Percentiles rank a stretch among this genome's conserved stretches.
Evolutionary conservation across 2,888 invertebrate species (phyloP).

Genomic region (Desoria tigrina): DNA sequence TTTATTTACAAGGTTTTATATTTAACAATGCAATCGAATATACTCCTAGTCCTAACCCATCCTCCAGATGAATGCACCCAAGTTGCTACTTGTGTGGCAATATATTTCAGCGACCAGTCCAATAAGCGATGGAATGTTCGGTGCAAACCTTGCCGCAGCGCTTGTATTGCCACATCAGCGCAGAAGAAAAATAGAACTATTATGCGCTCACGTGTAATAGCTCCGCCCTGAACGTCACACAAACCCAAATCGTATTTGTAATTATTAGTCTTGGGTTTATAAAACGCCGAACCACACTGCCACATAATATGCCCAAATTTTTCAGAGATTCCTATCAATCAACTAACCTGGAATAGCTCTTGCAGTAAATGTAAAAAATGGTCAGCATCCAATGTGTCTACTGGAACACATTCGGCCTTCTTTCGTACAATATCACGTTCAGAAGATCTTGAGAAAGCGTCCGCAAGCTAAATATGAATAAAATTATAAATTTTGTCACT

Average conservation of each 20-base stretch:
- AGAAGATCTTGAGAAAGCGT: too few relatives aligned
- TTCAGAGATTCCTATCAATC: too few relatives aligned
- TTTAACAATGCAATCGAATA: neutral
- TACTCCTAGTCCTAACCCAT: conserved; percentile 59
- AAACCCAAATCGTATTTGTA: too few relatives aligned
- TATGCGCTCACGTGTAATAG: conserved; percentile 63
- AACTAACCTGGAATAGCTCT: conserved; percentile 64
- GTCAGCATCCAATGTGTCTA: conserved; percentile 62
- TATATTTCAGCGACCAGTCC: conserved; percentile 63
- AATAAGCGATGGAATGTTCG: conserved; percentile 63
- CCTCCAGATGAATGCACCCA: conserved; percentile 65
- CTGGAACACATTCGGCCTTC: conserved; percentile 61
- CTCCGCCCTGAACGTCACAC: conserved; percentile 62
- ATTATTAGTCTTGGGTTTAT: too few relatives aligned
- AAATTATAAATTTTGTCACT: neutral
- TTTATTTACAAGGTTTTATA: neutral
- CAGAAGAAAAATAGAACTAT: conserved; percentile 64
- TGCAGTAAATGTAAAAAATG: conserved; percentile 64
- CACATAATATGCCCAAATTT: too few relatives aligned
- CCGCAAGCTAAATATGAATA: neutral
- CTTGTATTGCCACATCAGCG: conserved; percentile 62
- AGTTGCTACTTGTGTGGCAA: conserved; percentile 62
- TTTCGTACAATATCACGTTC: conserved; percentile 61
- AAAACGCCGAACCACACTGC: too few relatives aligned
- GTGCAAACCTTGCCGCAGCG: conserved; percentile 58